Evolutionary conservation across 2,888 invertebrate genomes (phyloP).

Genomic region (Beris chalybata): DNA sequence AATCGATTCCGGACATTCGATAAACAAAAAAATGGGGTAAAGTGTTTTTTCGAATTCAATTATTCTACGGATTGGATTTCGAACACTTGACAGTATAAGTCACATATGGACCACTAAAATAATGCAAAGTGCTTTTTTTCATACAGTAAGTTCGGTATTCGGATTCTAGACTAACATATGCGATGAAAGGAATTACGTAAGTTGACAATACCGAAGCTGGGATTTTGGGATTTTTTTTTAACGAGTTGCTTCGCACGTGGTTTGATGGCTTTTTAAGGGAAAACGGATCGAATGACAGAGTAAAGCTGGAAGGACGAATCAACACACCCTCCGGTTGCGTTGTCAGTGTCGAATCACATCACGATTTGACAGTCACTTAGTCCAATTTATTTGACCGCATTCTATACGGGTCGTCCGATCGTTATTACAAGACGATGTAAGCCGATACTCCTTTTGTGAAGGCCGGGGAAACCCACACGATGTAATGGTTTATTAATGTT

Average conservation of each 20-base stretch:
- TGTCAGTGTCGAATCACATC: slow-evolving; percentile 28
- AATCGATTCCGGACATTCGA: background rate
- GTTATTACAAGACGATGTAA: slow-evolving; percentile 27
- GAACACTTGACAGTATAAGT: slow-evolving; percentile 19
- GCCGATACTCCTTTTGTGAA: slow-evolving; percentile 26
- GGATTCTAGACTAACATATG: slow-evolving; percentile 20
- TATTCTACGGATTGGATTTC: slow-evolving; percentile 22
- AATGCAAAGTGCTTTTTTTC: slow-evolving; percentile 25
- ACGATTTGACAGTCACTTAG: slow-evolving; percentile 31
- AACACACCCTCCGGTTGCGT: slow-evolving; percentile 21
- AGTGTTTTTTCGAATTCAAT: slow-evolving; percentile 28
- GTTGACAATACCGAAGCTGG: background rate
- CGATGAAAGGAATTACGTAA: slow-evolving; percentile 25
- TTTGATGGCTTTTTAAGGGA: slow-evolving; percentile 5
- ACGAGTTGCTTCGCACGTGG: slow-evolving; percentile 15
- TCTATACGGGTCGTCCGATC: slow-evolving; percentile 24
- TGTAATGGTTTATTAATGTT: slow-evolving; percentile 27
- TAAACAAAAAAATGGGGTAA: slow-evolving; percentile 17
- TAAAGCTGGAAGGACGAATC: background rate
- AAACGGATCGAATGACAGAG: slow-evolving; percentile 21
- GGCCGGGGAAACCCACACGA: slow-evolving; percentile 8
- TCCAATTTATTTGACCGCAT: slow-evolving; percentile 25
- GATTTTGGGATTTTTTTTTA: slow-evolving; percentile 7
- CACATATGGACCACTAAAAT: slow-evolving; percentile 25
- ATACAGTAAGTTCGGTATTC: slow-evolving; percentile 10